Conservation (phyloP, 2,113 vertebrate genomes). For the Carassius carassius region DNA sequence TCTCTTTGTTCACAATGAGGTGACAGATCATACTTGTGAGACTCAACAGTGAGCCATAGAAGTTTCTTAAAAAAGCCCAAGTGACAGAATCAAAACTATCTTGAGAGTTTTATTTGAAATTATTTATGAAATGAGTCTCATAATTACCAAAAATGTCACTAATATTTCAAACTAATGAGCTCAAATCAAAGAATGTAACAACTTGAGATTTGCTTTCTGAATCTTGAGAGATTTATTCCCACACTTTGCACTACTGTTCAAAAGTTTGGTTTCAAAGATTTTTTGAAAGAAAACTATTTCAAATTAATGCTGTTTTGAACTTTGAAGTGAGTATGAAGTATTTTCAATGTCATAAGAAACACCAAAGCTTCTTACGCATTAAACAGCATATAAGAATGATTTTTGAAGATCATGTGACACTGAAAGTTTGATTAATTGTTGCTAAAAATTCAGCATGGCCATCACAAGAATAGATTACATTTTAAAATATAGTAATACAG, state of each 20-base stretch:
- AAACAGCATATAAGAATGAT: background rate
- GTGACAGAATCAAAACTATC: background rate
- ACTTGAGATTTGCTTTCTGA: background rate
- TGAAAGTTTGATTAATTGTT: background rate
- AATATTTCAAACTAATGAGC: conserved; percentile 1
- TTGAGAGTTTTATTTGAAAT: conserved; percentile 4
- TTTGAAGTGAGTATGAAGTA: background rate
- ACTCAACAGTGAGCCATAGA: background rate
- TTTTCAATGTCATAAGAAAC: too few species aligned
- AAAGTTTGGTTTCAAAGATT: background rate
- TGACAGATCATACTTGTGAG: background rate
- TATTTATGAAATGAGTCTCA: background rate
- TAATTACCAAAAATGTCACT: background rate
- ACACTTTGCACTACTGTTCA: background rate
- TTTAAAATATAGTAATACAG: background rate
- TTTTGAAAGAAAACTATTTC: background rate
- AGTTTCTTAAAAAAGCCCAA: background rate
- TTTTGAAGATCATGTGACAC: background rate
- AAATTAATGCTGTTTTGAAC: background rate
- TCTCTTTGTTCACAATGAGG: background rate
- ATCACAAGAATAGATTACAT: background rate
- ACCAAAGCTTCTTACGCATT: background rate
- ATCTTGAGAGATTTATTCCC: background rate
- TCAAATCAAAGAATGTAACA: conserved; percentile 4
- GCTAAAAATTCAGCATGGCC: too few species aligned